Evolutionary conservation across 2,113 vertebrate species (phyloP).

Genomic region (Planiliza haematocheilus): DNA sequence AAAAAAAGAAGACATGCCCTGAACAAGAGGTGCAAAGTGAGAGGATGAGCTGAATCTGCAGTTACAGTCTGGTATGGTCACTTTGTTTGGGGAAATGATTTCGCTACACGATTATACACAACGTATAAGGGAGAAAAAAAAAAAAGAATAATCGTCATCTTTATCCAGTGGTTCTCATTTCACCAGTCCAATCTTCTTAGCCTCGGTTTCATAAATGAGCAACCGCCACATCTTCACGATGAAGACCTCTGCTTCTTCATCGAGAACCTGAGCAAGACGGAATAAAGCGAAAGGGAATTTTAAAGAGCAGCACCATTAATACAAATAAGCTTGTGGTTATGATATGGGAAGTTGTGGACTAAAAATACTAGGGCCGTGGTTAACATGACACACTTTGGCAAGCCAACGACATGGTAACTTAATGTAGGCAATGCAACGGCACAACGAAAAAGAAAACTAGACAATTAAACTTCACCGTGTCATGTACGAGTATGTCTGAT

Average conservation of each 20-base stretch:
- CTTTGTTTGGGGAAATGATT: slow-evolving; percentile 34
- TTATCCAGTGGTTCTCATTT: slow-evolving; percentile 85
- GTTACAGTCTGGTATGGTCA: slow-evolving; percentile 28
- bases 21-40: slow-evolving; percentile 32
- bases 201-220: slow-evolving; percentile 99
- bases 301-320: background rate
- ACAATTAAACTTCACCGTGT: too few species aligned
- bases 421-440: too few species aligned
- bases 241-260: slow-evolving; percentile 99
- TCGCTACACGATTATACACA: slow-evolving; percentile 57
- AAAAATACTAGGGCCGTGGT: too few species aligned
- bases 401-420: too few species aligned
- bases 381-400: too few species aligned
- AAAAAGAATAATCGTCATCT: too few species aligned
- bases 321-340: too few species aligned
- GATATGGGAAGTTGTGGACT: too few species aligned
- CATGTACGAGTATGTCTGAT: too few species aligned
- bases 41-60: slow-evolving; percentile 30
- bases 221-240: slow-evolving; percentile 99
- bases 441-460: too few species aligned
- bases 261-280: slow-evolving; percentile 88
- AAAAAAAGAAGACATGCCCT: background rate
- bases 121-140: slow-evolving; percentile 4
- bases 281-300: background rate
- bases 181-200: slow-evolving; percentile 99